These are phyloP conservation scores for Leptinotarsa haldemani DNA, from an alignment of 2,888 invertebrate genomes.

Conservation along the genomic window DNA sequence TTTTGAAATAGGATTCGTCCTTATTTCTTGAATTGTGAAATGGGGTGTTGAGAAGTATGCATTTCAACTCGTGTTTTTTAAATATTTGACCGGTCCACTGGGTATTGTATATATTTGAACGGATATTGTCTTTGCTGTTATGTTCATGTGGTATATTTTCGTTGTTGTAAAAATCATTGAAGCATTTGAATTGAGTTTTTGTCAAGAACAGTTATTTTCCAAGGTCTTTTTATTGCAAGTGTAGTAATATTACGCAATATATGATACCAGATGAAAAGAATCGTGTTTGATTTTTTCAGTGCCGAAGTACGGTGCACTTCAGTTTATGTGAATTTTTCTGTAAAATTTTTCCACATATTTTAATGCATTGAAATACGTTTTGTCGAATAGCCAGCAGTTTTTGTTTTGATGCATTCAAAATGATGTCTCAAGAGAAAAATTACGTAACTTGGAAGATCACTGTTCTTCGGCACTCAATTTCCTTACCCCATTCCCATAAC, in stretches of 20 bases:
- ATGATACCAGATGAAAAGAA: conserved; percentile 47
- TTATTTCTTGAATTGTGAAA: not conserved
- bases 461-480: conserved; percentile 81
- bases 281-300: conserved; percentile 62
- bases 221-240: conserved; percentile 57
- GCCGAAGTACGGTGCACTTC: conserved; percentile 67
- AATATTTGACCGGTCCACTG: conserved; percentile 19
- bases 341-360: conserved; percentile 54
- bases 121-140: conserved; percentile 37
- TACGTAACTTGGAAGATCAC: conserved; percentile 77
- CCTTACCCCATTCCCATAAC: not conserved
- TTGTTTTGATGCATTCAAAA: conserved; percentile 60
- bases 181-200: conserved; percentile 48
- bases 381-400: conserved; percentile 25
- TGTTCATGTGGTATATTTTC: conserved; percentile 19
- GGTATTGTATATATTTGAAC: conserved; percentile 37
- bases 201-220: conserved; percentile 68
- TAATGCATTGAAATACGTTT: conserved; percentile 57
- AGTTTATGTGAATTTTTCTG: conserved; percentile 66
- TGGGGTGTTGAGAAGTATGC: not conserved
- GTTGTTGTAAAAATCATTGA: conserved; percentile 22
- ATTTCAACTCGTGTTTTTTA: not conserved
- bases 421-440: conserved; percentile 60
- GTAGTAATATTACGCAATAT: conserved; percentile 64
- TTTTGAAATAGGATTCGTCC: not conserved